Evolutionary conservation across 2,888 invertebrate genomes (phyloP).

Genomic region (Cephus nigrinus): DNA sequence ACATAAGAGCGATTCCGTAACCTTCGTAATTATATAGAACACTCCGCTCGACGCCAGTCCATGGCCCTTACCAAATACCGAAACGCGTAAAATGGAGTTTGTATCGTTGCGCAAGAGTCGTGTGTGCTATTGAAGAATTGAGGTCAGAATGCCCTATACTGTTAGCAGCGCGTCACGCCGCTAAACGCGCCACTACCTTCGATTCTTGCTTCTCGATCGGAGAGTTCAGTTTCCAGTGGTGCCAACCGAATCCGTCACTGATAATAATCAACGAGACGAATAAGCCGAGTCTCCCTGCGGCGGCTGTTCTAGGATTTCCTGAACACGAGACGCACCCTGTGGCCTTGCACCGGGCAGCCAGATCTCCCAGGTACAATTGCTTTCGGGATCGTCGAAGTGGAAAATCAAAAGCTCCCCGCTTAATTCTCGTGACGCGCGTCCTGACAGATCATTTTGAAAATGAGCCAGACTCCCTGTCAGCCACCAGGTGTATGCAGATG

Average conservation of each 20-base stretch:
- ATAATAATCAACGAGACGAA: background rate
- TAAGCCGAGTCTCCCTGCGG: background rate
- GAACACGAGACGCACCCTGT: background rate
- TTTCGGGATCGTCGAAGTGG: background rate
- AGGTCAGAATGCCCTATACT: constrained; percentile 55
- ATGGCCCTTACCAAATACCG: background rate
- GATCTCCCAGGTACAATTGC: background rate
- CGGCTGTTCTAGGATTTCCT: background rate
- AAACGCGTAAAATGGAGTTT: background rate
- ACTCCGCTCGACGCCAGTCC: background rate
- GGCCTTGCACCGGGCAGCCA: background rate
- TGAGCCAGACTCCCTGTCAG: background rate
- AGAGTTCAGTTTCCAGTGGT: background rate
- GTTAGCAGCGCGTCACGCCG: constrained; percentile 42
- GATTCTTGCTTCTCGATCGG: constrained; percentile 11
- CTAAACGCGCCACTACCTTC: constrained; percentile 39
- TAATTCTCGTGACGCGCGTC: background rate
- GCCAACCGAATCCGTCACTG: background rate
- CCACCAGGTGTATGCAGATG: background rate
- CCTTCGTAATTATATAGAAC: background rate
- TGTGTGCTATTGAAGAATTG: constrained; percentile 55
- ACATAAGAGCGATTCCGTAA: background rate
- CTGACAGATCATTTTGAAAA: background rate
- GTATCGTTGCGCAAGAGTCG: constrained; percentile 49
- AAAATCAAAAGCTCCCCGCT: background rate